Evolutionary conservation across 1,140 invertebrate species (phyloP).

Genomic region (Drosophila nannoptera): DNA sequence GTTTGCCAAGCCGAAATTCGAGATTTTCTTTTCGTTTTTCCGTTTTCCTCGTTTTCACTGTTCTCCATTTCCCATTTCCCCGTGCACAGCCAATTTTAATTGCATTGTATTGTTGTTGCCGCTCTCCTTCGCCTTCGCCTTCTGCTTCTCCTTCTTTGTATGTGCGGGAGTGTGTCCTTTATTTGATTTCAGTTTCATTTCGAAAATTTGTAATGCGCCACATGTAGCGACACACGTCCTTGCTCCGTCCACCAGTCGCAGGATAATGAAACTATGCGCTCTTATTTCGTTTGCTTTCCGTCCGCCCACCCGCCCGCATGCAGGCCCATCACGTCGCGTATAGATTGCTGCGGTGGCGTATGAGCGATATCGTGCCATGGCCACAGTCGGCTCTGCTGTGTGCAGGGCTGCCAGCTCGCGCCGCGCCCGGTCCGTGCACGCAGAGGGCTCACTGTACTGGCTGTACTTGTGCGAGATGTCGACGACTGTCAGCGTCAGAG

Average conservation of each 20-base stretch:
- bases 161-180: conserved; percentile 48
- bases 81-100: conserved; percentile 67
- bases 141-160: not conserved
- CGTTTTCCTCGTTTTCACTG: conserved; percentile 10
- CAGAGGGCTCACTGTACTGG: conserved; percentile 44
- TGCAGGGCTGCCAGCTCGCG: not conserved
- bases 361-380: conserved; percentile 40
- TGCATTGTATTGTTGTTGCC: conserved; percentile 69
- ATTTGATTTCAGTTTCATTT: conserved; percentile 78
- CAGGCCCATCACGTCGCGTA: conserved; percentile 6
- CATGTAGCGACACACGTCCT: conserved; percentile 60
- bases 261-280: conserved; percentile 75
- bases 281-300: conserved; percentile 68
- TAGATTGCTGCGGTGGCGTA: conserved; percentile 50
- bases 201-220: conserved; percentile 72
- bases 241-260: conserved; percentile 44
- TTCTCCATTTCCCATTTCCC: conserved; percentile 21
- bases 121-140: not conserved
- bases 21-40: conserved; percentile 25
- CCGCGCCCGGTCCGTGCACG: not conserved
- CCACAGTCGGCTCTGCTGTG: conserved; percentile 3
- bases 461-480: conserved; percentile 23
- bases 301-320: conserved; percentile 1
- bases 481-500: conserved; percentile 50
- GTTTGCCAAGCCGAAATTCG: conserved; percentile 66